phyloP scores from a whole-genome alignment of 2,113 vertebrate genomes.

The Aramus guarauna region DNA sequence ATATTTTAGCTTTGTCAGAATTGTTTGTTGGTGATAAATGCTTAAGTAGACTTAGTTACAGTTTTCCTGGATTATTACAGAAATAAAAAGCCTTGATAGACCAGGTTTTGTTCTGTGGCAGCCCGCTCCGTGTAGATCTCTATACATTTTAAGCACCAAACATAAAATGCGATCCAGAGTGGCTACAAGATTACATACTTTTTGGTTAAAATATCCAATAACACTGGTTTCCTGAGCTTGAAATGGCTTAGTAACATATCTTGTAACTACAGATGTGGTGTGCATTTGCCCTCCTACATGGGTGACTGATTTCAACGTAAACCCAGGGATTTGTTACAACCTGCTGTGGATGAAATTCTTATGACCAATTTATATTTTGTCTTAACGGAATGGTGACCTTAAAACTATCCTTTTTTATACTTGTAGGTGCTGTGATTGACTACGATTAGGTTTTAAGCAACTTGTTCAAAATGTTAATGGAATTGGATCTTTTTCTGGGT shows the following conservation, averaged over 20 bases:
- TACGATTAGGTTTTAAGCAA: not conserved
- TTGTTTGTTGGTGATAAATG: conserved; percentile 35
- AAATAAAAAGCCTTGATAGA: not conserved
- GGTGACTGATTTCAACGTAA: accelerated
- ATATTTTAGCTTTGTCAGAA: conserved; percentile 21
- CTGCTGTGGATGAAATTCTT: not conserved
- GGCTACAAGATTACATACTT: not conserved
- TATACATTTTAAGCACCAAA: not conserved
- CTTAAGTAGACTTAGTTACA: not conserved
- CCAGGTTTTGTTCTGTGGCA: not conserved
- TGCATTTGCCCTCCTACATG: not conserved
- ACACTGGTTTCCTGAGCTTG: not conserved
- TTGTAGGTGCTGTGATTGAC: not conserved
- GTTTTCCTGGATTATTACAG: conserved; percentile 12
- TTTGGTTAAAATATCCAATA: not conserved
- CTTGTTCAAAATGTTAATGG: not conserved
- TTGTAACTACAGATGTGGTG: not conserved
- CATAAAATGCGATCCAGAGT: not conserved
- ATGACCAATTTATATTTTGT: not conserved
- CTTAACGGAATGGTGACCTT: not conserved
- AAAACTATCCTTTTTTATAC: not conserved
- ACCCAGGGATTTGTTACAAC: not conserved
- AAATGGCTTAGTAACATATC: not conserved
- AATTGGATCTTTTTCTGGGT: not conserved
- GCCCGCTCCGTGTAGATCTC: accelerated